Conservation (phyloP, 2,797 vertebrate species). For the Serranus cabrilla region DNA sequence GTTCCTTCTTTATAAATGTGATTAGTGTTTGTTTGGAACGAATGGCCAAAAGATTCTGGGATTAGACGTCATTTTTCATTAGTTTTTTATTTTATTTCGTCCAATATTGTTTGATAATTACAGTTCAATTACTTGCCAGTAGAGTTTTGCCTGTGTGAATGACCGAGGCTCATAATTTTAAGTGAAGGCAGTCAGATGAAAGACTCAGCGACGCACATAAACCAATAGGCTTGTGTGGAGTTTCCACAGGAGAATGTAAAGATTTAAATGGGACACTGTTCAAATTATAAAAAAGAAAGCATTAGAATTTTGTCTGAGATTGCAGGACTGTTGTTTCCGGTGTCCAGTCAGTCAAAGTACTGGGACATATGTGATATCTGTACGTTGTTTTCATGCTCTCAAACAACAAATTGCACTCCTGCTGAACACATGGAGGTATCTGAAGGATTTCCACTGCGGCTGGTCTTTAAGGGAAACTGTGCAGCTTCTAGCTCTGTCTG, state of each 20-base stretch:
- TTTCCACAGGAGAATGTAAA: conserved; percentile 32
- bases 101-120: conserved; percentile 43
- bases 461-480: conserved; percentile 51
- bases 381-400: conserved; percentile 44
- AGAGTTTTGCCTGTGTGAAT: conserved; percentile 42
- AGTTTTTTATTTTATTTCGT: conserved; percentile 32
- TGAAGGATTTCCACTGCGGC: conserved; percentile 54
- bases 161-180: conserved; percentile 41
- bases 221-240: conserved; percentile 18
- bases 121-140: conserved; percentile 40
- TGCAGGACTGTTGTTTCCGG: conserved; percentile 18
- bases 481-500: conserved; percentile 34
- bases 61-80: conserved; percentile 42
- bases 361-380: conserved; percentile 32
- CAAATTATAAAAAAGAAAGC: conserved; percentile 34
- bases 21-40: conserved; percentile 55
- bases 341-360: conserved; percentile 21
- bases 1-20: conserved; percentile 62
- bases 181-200: conserved; percentile 17
- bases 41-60: conserved; percentile 51
- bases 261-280: conserved; percentile 17
- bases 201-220: conserved; percentile 27
- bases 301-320: conserved; percentile 16
- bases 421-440: conserved; percentile 34
- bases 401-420: conserved; percentile 69